These are phyloP conservation scores for Acleris emargana DNA, from an alignment of 2,888 invertebrate genomes.

Conservation along the genomic window DNA sequence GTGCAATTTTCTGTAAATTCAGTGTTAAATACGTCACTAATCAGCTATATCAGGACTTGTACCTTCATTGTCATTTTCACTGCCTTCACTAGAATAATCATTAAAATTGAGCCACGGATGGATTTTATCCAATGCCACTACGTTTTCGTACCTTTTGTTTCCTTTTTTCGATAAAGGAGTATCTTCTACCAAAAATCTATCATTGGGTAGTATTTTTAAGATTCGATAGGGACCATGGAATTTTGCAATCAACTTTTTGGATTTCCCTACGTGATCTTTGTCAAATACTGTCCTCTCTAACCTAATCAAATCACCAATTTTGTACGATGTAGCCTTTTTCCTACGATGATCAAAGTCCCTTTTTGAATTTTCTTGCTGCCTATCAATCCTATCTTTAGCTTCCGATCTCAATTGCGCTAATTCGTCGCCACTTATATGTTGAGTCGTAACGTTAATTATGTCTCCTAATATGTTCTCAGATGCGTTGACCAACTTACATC, in stretches of 20 bases:
- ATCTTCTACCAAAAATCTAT: neutral
- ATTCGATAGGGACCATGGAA: neutral
- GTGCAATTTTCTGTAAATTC: neutral
- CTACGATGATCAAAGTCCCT: neutral
- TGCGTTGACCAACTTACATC: neutral
- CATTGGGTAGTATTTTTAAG: neutral
- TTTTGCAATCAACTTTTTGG: neutral
- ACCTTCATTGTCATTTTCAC: slow-evolving; percentile 15
- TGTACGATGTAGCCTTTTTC: neutral
- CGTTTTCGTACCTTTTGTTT: slow-evolving; percentile 17
- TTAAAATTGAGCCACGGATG: slow-evolving; percentile 31
- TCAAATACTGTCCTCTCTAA: neutral
- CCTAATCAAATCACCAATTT: neutral
- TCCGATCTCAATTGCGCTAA: neutral
- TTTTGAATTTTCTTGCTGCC: neutral
- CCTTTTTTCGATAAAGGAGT: slow-evolving; percentile 7
- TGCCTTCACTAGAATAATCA: slow-evolving; percentile 14
- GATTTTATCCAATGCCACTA: slow-evolving; percentile 32
- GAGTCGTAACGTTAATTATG: neutral
- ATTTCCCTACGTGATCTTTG: neutral
- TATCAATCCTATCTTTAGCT: neutral
- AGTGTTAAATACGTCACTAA: neutral
- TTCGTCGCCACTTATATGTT: neutral
- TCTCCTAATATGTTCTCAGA: neutral
- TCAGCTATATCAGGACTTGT: neutral